phyloP scores from a whole-genome alignment of 2,888 invertebrate genomes.

The Eupithecia centaureata region DNA sequence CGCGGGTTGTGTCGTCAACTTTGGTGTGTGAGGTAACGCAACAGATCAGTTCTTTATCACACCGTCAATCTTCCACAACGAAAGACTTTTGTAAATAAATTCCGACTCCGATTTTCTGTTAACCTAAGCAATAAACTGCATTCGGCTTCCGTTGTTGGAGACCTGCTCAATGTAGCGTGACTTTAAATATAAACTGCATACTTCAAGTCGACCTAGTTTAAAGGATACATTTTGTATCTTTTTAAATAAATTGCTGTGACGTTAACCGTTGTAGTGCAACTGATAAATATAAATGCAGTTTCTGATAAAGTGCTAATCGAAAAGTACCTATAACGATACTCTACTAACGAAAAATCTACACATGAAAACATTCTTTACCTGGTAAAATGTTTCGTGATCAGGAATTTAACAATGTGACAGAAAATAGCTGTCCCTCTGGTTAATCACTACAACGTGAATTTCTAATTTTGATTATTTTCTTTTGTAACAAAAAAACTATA shows the following conservation, averaged over 20 bases:
- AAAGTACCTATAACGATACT: neutral
- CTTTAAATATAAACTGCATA: neutral
- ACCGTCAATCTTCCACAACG: neutral
- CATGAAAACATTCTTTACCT: slow-evolving; percentile 5
- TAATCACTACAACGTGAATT: neutral
- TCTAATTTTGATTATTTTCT: neutral
- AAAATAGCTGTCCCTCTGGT: neutral
- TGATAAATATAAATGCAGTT: slow-evolving; percentile 1
- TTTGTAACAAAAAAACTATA: neutral
- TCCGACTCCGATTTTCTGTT: neutral
- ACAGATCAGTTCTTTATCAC: neutral
- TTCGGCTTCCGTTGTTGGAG: slow-evolving; percentile 1
- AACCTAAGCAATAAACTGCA: slow-evolving; percentile 6
- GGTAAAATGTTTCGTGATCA: slow-evolving; percentile 10
- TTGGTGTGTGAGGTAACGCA: neutral
- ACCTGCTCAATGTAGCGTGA: slow-evolving; percentile 1
- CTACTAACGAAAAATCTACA: slow-evolving; percentile 1
- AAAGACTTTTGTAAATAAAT: neutral
- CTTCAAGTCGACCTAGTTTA: neutral
- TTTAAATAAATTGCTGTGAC: neutral
- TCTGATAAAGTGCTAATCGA: neutral
- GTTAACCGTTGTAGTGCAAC: neutral
- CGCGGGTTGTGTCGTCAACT: neutral
- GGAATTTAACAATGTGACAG: slow-evolving; percentile 1
- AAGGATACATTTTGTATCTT: neutral